phyloP scores from a whole-genome alignment of 2,113 vertebrate genomes.

The Eupsittula cactorum region DNA sequence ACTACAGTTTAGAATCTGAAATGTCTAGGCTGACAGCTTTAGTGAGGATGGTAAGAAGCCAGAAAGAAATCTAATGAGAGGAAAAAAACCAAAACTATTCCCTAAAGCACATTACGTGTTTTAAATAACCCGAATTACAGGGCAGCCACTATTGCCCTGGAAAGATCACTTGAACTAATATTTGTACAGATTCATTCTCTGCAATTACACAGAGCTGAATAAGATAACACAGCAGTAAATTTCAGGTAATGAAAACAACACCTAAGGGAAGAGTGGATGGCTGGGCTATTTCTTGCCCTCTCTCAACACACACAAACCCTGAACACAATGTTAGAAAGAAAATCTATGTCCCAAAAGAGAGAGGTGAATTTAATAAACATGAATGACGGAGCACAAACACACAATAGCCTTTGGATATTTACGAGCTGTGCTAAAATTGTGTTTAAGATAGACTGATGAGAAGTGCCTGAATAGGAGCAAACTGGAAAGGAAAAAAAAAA shows the following conservation, averaged over 20 bases:
- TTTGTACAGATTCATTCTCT: constrained; percentile 21
- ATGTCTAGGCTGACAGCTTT: neutral
- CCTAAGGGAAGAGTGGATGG: neutral
- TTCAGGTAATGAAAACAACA: constrained; percentile 10
- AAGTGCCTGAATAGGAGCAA: neutral
- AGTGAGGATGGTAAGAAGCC: neutral
- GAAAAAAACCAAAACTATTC: neutral
- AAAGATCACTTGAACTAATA: constrained; percentile 14
- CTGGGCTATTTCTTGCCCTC: neutral
- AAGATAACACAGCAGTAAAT: neutral
- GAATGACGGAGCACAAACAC: neutral
- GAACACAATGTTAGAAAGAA: neutral
- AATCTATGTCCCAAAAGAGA: neutral
- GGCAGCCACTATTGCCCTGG: neutral
- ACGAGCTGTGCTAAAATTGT: neutral
- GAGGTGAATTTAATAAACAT: neutral
- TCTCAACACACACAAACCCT: neutral
- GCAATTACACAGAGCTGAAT: neutral
- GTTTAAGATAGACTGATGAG: neutral
- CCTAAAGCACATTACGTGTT: neutral
- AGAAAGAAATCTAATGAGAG: neutral
- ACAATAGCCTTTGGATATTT: neutral
- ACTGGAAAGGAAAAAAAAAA: neutral
- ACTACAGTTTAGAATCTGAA: neutral
- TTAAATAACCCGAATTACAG: neutral